Base-by-base conservation (phyloP, 2,797 vertebrate genomes). In the Bryconaethiops microstoma region DNA sequence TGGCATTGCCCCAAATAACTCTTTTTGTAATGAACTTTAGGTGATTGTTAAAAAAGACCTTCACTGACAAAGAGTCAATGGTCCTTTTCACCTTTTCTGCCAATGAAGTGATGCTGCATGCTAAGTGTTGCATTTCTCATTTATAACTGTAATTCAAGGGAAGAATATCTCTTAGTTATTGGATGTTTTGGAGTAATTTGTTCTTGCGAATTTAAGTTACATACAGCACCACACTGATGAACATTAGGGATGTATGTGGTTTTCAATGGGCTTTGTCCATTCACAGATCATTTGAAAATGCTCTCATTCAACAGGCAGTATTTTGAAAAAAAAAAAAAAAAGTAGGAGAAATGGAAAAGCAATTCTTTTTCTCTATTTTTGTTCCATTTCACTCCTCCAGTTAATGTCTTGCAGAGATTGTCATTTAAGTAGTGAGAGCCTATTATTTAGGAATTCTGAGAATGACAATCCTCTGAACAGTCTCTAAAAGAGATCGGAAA, bases 401-500 rank as follows among this genome's bases (percentile, higher is more conserved):
- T 74, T 78, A 81, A 67, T 79, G 48, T 77, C 76, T 86, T 79
- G 35, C 71, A 78, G 72, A 65, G 64, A 70, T 4, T 1, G 68
- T 86, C 68, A 76, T 71, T 84, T 77, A 73, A 42, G 59, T 75
- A 77, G 81, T 82, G 74, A 67, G 14, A 70, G 40, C 25, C 55
- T 81, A 81, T 87, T 86, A 82, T 78, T 79, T 69, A 76, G 59
- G 64, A 74, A 83, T 73, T 71, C 81, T 78, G 42, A 64, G 70
- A 73, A 76, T 79, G 74, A 84, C 25, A 80, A 78, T 52, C 29
- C 40, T 21, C 62, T 77, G 23, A 77, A 54, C 45, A 70, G 67
- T 78, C 76, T 78, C 76, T 48, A 78, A 84, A 57, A 74, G 25
- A 81, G 48, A 81, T 81, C 80, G 81, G 77, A 85, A 88, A 88